Percentiles rank a stretch among this genome's conserved stretches.
These are phyloP conservation scores for Sturnus vulgaris DNA, from an alignment of 2,113 vertebrate species.

Conservation along the genomic window DNA sequence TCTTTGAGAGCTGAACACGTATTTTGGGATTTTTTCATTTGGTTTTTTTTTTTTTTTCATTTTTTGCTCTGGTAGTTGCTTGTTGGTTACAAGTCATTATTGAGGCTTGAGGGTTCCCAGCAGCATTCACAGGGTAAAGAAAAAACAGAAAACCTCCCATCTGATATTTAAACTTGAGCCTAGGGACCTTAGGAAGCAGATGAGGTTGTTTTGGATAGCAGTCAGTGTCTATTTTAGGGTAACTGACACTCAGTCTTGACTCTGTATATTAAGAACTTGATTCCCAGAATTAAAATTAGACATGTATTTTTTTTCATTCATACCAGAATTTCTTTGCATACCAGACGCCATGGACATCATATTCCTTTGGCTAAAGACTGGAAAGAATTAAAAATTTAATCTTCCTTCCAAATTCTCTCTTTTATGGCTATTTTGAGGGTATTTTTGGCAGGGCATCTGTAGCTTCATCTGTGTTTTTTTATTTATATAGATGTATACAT, in stretches of 20 bases:
- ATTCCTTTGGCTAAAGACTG: background rate
- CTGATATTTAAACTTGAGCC: background rate
- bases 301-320: background rate
- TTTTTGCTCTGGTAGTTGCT: background rate
- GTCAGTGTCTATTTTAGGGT: background rate
- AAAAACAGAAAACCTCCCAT: background rate
- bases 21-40: background rate
- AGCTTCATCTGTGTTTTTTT: background rate
- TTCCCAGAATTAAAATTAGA: background rate
- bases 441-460: background rate
- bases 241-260: background rate
- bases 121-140: background rate
- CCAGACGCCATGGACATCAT: background rate
- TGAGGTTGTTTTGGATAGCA: background rate
- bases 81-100: background rate
- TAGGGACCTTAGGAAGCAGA: background rate
- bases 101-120: background rate
- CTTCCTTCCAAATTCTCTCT: background rate
- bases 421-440: background rate
- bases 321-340: background rate
- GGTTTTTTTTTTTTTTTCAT: accelerated
- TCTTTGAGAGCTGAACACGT: background rate
- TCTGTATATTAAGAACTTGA: background rate
- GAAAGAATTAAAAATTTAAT: background rate
- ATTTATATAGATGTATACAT: background rate